Evolutionary conservation across 2,797 vertebrate species (phyloP).

Genomic region (Orestias chungarensis): DNA sequence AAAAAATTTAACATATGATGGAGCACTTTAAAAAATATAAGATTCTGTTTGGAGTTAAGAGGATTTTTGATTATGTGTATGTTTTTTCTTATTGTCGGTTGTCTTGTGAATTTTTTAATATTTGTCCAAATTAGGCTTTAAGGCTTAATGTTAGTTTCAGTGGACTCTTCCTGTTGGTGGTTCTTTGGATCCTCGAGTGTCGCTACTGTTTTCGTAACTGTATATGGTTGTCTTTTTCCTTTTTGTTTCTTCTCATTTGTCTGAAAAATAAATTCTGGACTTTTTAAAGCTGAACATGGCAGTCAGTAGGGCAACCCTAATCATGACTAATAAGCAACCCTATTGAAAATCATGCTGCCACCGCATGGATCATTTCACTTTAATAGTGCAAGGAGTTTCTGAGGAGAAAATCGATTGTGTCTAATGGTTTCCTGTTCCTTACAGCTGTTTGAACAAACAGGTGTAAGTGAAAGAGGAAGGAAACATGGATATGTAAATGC

Average conservation of each 20-base stretch:
- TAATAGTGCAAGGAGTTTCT: conserved; percentile 47
- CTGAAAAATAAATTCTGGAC: conserved; percentile 18
- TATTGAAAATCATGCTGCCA: conserved; percentile 36
- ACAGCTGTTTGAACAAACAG: conserved; percentile 19
- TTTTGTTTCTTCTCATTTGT: background rate
- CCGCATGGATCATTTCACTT: conserved; percentile 56
- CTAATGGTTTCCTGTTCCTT: conserved; percentile 45
- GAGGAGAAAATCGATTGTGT: conserved; percentile 60
- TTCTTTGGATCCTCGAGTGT: conserved; percentile 25
- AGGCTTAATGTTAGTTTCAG: conserved; percentile 54
- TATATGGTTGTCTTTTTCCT: conserved; percentile 21
- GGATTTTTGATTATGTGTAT: conserved; percentile 21
- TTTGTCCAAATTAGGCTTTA: conserved; percentile 59
- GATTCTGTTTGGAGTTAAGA: background rate
- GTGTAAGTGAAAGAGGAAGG: conserved; percentile 16
- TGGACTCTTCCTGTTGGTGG: conserved; percentile 39
- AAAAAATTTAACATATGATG: background rate
- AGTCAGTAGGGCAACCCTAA: conserved; percentile 25
- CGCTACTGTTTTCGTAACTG: conserved; percentile 5
- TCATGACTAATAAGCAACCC: conserved; percentile 40
- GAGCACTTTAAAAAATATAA: background rate
- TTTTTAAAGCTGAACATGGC: conserved; percentile 18
- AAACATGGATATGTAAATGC: background rate
- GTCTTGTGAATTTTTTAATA: conserved; percentile 42
- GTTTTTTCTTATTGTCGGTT: conserved; percentile 37